Percentiles rank a stretch among this genome's conserved stretches.
Conservation (phyloP, 2,797 vertebrate species). For the Takifugu ocellatus region DNA sequence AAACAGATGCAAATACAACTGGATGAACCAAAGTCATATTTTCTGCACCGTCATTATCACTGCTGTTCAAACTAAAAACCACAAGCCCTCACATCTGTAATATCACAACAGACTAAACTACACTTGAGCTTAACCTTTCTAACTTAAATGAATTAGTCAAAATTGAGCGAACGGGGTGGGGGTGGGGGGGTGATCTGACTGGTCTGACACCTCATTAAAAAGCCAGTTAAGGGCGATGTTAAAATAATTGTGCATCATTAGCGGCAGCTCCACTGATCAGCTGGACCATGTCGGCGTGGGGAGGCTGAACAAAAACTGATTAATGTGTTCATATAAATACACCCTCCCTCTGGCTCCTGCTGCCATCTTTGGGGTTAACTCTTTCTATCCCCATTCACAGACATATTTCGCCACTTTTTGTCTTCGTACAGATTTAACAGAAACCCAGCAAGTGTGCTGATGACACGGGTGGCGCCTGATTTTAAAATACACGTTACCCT, state of each 20-base stretch:
- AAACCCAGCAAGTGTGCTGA: constrained; percentile 43
- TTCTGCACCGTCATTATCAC: constrained; percentile 50
- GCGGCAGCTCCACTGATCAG: constrained; percentile 81
- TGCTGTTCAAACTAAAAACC: constrained; percentile 46
- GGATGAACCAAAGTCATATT: constrained; percentile 28
- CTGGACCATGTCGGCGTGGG: constrained; percentile 77
- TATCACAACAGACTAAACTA: constrained; percentile 11
- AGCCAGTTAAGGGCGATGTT: constrained; percentile 83
- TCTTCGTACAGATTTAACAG: constrained; percentile 56
- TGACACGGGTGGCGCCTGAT: constrained; percentile 59
- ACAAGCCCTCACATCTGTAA: constrained; percentile 10
- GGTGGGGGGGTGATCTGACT: constrained; percentile 65
- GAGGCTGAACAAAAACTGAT: constrained; percentile 67
- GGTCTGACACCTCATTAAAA: constrained; percentile 80
- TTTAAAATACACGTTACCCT: constrained; percentile 62
- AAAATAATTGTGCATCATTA: constrained; percentile 86
- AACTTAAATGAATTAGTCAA: constrained; percentile 57
- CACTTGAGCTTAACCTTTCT: constrained; percentile 50
- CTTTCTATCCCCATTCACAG: constrained; percentile 45
- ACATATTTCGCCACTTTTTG: constrained; percentile 25
- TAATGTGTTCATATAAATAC: constrained; percentile 75
- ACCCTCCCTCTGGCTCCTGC: constrained; percentile 77
- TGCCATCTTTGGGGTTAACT: constrained; percentile 74
- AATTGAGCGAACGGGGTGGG: constrained; percentile 57
- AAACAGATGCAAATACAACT: constrained; percentile 80